phyloP scores from a whole-genome alignment of 2,888 invertebrate species.

The Drosophila anomelani region DNA sequence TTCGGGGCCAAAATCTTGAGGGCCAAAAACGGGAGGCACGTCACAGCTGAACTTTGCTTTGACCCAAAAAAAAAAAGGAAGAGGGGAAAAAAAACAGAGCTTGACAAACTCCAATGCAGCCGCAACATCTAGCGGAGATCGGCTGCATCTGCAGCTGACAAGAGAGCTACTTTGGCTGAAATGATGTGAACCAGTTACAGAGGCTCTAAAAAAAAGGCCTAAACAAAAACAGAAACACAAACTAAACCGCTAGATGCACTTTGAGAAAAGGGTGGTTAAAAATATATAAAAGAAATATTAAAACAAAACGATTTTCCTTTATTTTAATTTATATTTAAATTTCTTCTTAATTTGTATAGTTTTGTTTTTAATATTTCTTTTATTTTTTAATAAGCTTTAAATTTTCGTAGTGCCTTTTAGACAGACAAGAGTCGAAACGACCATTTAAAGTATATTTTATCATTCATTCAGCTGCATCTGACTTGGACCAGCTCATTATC shows the following conservation, averaged over 20 bases:
- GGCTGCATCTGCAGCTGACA: slow-evolving; percentile 69
- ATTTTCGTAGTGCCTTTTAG: slow-evolving; percentile 27
- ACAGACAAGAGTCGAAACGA: slow-evolving; percentile 78
- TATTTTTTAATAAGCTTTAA: too few species aligned
- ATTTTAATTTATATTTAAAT: not conserved
- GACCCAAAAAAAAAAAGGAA: slow-evolving; percentile 55
- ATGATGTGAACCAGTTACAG: slow-evolving; percentile 77
- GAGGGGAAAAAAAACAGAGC: slow-evolving; percentile 35
- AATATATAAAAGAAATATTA: not conserved
- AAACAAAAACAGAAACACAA: slow-evolving; percentile 21
- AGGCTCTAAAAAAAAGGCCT: slow-evolving; percentile 31
- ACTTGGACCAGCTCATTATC: slow-evolving; percentile 77
- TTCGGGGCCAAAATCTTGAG: slow-evolving; percentile 22
- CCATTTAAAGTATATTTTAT: slow-evolving; percentile 78
- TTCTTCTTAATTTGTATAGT: not conserved
- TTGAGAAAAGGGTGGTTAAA: not conserved
- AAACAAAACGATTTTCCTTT: too few species aligned
- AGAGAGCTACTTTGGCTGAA: slow-evolving; percentile 70
- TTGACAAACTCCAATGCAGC: slow-evolving; percentile 63
- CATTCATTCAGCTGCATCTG: slow-evolving; percentile 79
- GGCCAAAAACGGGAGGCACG: slow-evolving; percentile 47
- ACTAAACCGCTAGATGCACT: slow-evolving; percentile 63
- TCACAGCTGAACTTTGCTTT: slow-evolving; percentile 64
- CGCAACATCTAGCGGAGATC: slow-evolving; percentile 57
- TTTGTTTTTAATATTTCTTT: not conserved